These are phyloP conservation scores for Xenopus laevis DNA, from an alignment of 2,113 vertebrate species.

Conservation along the genomic window DNA sequence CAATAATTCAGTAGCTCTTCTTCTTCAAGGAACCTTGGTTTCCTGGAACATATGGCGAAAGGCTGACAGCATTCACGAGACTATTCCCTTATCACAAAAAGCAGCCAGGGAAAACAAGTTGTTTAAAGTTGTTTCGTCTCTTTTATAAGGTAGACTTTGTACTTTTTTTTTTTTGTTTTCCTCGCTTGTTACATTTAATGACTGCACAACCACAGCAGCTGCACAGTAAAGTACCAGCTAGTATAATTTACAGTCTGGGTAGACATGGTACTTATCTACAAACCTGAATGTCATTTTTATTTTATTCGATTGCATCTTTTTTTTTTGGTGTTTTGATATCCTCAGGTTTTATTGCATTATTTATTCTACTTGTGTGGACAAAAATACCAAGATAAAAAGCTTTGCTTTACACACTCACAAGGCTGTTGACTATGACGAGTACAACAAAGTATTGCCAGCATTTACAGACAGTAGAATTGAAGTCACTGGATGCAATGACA, in stretches of 20 bases:
- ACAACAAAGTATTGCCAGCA: neutral
- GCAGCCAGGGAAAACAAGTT: slow-evolving; percentile 64
- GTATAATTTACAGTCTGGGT: slow-evolving; percentile 64
- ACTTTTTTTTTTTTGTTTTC: slow-evolving; percentile 40
- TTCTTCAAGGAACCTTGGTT: slow-evolving; percentile 83
- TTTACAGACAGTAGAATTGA: neutral
- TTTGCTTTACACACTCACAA: slow-evolving; percentile 7
- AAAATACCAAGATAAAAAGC: slow-evolving; percentile 37
- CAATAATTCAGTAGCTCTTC: slow-evolving; percentile 94
- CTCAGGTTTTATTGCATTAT: slow-evolving; percentile 8
- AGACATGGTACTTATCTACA: slow-evolving; percentile 54
- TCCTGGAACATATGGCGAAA: slow-evolving; percentile 86
- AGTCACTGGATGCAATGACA: slow-evolving; percentile 32
- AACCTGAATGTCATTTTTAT: slow-evolving; percentile 51
- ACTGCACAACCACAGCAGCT: slow-evolving; percentile 50
- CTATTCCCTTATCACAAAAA: slow-evolving; percentile 69
- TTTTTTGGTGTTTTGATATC: slow-evolving; percentile 43
- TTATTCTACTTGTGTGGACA: slow-evolving; percentile 34
- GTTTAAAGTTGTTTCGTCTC: slow-evolving; percentile 59
- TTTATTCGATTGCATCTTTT: slow-evolving; percentile 46
- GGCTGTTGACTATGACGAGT: neutral
- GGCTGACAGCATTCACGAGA: slow-evolving; percentile 67
- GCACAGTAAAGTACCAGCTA: slow-evolving; percentile 54
- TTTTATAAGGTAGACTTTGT: slow-evolving; percentile 48
- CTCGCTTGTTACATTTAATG: slow-evolving; percentile 55